phyloP scores from a whole-genome alignment of 2,797 vertebrate genomes.

The Coendou prehensilis region DNA sequence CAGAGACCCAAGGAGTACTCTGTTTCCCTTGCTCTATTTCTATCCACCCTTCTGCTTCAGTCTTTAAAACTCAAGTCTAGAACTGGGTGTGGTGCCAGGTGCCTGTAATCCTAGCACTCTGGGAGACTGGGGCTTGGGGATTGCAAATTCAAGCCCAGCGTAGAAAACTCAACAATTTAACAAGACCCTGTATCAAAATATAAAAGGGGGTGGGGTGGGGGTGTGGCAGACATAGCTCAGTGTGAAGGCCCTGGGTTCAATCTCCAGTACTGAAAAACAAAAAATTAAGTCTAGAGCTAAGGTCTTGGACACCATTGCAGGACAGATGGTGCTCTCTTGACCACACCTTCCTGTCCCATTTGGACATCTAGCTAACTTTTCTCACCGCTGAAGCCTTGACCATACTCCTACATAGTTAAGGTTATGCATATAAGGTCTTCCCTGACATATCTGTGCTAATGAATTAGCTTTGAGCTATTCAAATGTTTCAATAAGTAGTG shows the following conservation, averaged over 20 bases:
- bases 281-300: not conserved
- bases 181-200: not conserved
- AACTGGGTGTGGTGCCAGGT: not conserved
- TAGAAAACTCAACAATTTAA: not conserved
- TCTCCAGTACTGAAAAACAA: not conserved
- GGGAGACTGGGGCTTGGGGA: not conserved
- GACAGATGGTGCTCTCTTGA: not conserved
- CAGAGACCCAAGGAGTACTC: not conserved
- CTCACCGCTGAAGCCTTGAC: not conserved
- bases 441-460: not conserved
- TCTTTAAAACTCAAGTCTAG: not conserved
- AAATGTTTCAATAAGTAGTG: not conserved
- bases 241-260: not conserved
- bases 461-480: not conserved
- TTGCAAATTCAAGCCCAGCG: not conserved
- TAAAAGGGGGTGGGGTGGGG: not conserved
- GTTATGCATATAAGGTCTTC: not conserved
- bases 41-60: not conserved
- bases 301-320: not conserved
- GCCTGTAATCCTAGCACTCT: not conserved
- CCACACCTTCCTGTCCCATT: not conserved
- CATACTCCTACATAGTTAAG: not conserved
- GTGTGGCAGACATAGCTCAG: not conserved
- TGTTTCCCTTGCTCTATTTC: not conserved
- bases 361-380: not conserved